Percentiles rank a stretch among this genome's conserved stretches.
Evolutionary conservation across 2,888 invertebrate species (phyloP).

Genomic region (Sacculina carcini): DNA sequence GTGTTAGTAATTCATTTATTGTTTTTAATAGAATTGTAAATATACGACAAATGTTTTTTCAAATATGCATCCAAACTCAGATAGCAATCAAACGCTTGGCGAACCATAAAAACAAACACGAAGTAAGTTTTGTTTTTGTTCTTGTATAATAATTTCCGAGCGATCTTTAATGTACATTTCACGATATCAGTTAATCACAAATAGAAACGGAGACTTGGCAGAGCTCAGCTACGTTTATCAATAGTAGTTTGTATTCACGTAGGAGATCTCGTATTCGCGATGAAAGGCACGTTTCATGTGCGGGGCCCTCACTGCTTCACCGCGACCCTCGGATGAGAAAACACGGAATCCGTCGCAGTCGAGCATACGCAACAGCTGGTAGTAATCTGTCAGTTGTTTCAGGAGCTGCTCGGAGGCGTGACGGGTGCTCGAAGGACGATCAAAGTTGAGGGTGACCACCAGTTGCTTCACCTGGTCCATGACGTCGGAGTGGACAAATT

Average conservation of each 20-base stretch:
- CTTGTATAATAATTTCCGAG: too few species aligned
- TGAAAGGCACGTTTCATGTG: not conserved
- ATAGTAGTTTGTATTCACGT: not conserved
- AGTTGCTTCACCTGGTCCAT: slow-evolving; percentile 1
- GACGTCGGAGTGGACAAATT: not conserved
- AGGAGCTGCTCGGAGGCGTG: not conserved
- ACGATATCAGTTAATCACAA: too few species aligned
- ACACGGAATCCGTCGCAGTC: not conserved
- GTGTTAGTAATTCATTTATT: too few species aligned
- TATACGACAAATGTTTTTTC: too few species aligned
- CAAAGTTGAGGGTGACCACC: not conserved
- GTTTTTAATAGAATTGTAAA: too few species aligned
- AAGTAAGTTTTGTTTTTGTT: too few species aligned
- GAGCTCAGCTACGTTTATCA: not conserved
- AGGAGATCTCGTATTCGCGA: not conserved
- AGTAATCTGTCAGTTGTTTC: not conserved
- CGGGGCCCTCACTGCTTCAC: not conserved
- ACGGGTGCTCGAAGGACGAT: too few species aligned
- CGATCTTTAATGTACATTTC: too few species aligned
- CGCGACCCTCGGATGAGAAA: not conserved
- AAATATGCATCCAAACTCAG: too few species aligned
- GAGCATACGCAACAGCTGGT: not conserved
- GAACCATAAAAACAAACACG: too few species aligned
- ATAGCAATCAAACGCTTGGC: too few species aligned
- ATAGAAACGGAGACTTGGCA: too few species aligned